Percentiles rank a stretch among this genome's conserved stretches.
Conservation (phyloP, 2,888 invertebrate species). For the Latrodectus hesperus region DNA sequence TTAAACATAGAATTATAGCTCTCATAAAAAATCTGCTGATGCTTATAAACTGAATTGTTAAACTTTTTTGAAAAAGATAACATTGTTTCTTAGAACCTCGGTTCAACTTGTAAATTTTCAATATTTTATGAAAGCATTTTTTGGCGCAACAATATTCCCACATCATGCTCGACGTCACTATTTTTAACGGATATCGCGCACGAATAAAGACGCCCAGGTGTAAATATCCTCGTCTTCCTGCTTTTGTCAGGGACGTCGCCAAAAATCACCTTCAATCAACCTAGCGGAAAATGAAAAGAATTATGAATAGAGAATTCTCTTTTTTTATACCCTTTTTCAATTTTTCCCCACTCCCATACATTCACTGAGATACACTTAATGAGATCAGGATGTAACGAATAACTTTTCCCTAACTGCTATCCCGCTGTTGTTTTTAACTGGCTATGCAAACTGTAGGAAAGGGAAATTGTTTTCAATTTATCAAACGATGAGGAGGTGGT, state of each 20-base stretch:
- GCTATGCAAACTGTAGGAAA: background rate
- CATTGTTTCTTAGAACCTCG: too few relatives aligned
- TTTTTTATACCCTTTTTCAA: background rate
- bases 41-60: too few relatives aligned
- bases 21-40: too few relatives aligned
- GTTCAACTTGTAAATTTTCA: too few relatives aligned
- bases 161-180: too few relatives aligned
- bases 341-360: background rate
- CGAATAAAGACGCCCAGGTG: slow-evolving; percentile 4
- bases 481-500: too few relatives aligned
- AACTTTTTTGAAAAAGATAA: too few relatives aligned
- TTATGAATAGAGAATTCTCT: background rate
- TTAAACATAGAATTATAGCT: too few relatives aligned
- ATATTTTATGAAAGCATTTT: too few relatives aligned
- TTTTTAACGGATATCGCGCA: background rate
- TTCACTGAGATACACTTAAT: background rate
- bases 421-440: background rate
- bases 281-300: slow-evolving; percentile 12
- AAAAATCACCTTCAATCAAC: slow-evolving; percentile 19
- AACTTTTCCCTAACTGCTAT: background rate
- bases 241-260: slow-evolving; percentile 12
- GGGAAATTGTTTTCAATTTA: too few relatives aligned
- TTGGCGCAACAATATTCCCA: too few relatives aligned
- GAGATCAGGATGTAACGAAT: slow-evolving; percentile 17
- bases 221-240: slow-evolving; percentile 32